These are phyloP conservation scores for Diarsia rubi DNA, from an alignment of 2,888 invertebrate genomes.

Conservation along the genomic window DNA sequence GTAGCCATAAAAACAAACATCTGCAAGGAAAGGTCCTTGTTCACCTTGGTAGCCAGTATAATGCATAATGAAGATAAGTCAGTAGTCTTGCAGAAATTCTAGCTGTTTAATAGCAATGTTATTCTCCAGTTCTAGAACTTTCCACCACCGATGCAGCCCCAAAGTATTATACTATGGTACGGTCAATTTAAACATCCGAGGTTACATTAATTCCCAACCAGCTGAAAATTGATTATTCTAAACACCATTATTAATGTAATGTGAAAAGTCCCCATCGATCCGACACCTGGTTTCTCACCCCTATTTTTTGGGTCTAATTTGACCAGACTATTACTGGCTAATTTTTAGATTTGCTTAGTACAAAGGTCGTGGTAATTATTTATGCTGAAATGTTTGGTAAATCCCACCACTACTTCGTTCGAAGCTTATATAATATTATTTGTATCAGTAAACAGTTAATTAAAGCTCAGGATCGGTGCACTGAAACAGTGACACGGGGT, in stretches of 20 bases:
- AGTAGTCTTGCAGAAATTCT: neutral
- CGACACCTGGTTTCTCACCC: too few species aligned
- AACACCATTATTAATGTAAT: too few species aligned
- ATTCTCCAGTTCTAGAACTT: neutral
- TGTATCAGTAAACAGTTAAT: neutral
- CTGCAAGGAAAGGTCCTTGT: constrained; percentile 10
- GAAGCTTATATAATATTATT: too few species aligned
- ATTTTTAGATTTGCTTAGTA: neutral
- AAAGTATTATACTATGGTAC: too few species aligned
- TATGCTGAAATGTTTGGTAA: neutral
- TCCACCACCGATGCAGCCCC: neutral
- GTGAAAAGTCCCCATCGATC: too few species aligned
- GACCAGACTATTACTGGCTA: neutral
- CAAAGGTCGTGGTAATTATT: neutral
- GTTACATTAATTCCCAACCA: too few species aligned
- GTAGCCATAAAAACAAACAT: neutral
- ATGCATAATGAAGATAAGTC: neutral
- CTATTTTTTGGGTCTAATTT: too few species aligned
- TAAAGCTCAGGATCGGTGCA: too few species aligned
- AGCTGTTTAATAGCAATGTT: neutral
- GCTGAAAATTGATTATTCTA: too few species aligned
- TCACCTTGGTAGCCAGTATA: constrained; percentile 7
- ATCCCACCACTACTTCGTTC: neutral
- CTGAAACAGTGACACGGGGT: too few species aligned
- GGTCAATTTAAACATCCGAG: too few species aligned